Conservation (phyloP, 2,888 invertebrate genomes). For the Drosophila picticornis region DNA sequence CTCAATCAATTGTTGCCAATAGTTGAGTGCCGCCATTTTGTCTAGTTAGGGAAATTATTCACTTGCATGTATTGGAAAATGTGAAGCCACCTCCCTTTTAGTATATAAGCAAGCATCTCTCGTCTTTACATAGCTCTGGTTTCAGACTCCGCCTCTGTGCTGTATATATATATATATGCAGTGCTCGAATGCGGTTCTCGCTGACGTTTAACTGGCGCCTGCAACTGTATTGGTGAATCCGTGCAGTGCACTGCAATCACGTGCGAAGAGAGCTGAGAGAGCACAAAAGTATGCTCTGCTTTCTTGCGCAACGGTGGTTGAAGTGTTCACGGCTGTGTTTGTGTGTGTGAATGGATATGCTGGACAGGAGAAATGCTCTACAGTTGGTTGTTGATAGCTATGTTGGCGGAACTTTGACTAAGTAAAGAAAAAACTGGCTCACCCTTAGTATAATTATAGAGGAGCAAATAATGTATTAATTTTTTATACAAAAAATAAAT, state of each 20-base stretch:
- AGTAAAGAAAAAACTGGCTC: neutral
- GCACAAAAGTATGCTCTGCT: constrained; percentile 38
- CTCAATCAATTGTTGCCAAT: constrained; percentile 8
- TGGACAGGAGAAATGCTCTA: constrained; percentile 57
- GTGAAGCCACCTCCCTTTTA: constrained; percentile 64
- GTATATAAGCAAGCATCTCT: constrained; percentile 55
- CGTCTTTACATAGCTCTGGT: constrained; percentile 49
- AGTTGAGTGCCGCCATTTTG: constrained; percentile 69
- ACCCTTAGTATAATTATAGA: neutral
- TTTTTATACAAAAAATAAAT: neutral
- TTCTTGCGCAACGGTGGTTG: constrained; percentile 58
- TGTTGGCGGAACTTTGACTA: no score
- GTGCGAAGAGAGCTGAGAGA: constrained; percentile 52
- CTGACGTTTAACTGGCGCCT: constrained; percentile 58
- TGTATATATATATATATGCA: constrained; percentile 53
- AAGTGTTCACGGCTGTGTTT: constrained; percentile 8
- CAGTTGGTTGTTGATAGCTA: constrained; percentile 14
- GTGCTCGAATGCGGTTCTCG: constrained; percentile 46
- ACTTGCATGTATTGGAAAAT: constrained; percentile 17
- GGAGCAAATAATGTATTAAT: neutral
- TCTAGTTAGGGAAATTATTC: constrained; percentile 14
- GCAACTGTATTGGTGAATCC: constrained; percentile 64
- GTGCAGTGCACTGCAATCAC: constrained; percentile 37
- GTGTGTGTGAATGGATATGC: constrained; percentile 14
- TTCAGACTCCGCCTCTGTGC: constrained; percentile 82